Percentiles rank a stretch among this genome's conserved stretches.
These are phyloP conservation scores for Pelodiscus sinensis DNA, from an alignment of 2,113 vertebrate genomes.

Conservation along the genomic window DNA sequence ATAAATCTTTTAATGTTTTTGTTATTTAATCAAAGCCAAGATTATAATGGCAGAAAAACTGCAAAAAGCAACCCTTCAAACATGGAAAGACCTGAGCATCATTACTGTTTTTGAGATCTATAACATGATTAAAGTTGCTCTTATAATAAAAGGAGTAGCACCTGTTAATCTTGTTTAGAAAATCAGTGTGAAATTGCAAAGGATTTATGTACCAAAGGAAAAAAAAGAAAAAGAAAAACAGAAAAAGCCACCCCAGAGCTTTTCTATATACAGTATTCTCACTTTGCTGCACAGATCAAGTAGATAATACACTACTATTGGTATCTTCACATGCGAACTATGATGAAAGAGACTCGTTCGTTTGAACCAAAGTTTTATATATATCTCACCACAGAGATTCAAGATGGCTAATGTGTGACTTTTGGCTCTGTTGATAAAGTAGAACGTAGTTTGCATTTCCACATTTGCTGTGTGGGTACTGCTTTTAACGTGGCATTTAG, in stretches of 20 bases:
- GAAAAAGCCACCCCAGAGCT: neutral
- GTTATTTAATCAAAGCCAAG: neutral
- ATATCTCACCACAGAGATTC: neutral
- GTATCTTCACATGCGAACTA: neutral
- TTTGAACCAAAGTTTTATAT: rapidly evolving
- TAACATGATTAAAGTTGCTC: neutral
- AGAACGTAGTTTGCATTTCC: neutral
- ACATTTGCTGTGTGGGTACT: neutral
- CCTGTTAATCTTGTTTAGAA: neutral
- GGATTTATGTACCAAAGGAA: neutral
- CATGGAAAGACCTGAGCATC: neutral
- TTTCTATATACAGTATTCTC: too few relatives aligned
- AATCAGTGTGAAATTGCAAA: neutral
- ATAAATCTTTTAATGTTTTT: neutral
- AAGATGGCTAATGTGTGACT: neutral
- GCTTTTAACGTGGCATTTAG: neutral
- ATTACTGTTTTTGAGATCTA: neutral
- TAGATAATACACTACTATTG: neutral
- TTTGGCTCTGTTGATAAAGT: neutral
- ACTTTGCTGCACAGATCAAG: neutral
- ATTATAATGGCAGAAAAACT: neutral
- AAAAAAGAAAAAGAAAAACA: neutral
- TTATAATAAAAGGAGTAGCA: neutral
- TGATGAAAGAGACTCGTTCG: neutral
- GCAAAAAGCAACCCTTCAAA: neutral